Evolutionary conservation across 2,113 vertebrate species (phyloP).

Genomic region (Bettongia penicillata): DNA sequence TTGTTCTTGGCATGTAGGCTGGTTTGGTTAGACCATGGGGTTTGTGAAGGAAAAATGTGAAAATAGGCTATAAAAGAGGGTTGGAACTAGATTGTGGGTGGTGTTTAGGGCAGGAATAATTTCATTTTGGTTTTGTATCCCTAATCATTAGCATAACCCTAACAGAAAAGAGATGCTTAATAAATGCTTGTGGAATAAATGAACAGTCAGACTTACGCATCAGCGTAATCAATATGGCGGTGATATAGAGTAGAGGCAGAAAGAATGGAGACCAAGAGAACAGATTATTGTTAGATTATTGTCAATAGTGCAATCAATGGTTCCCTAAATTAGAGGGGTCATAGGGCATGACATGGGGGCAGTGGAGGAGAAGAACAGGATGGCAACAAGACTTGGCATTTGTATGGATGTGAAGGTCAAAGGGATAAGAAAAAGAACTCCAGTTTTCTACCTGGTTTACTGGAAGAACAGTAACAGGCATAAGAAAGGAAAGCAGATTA

Average conservation of each 20-base stretch:
- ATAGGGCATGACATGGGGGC: not conserved
- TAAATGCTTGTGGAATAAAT: not conserved
- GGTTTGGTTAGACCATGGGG: not conserved
- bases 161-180: not conserved
- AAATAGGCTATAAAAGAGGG: not conserved
- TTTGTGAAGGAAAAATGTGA: not conserved
- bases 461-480: not conserved
- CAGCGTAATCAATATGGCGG: not conserved
- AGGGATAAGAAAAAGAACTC: not conserved
- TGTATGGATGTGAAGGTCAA: not conserved
- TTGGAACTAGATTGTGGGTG: not conserved
- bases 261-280: not conserved
- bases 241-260: not conserved
- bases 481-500: not conserved
- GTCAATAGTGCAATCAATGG: not conserved
- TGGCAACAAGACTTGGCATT: not conserved
- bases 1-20: not conserved
- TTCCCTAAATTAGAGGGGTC: not conserved
- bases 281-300: not conserved
- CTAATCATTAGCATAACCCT: not conserved
- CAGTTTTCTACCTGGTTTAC: not conserved
- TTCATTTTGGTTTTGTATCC: not conserved
- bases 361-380: not conserved
- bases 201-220: not conserved
- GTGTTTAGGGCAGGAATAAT: not conserved